Base-by-base conservation (phyloP, 2,797 vertebrate genomes). In the Leucoraja ocellata region DNA sequence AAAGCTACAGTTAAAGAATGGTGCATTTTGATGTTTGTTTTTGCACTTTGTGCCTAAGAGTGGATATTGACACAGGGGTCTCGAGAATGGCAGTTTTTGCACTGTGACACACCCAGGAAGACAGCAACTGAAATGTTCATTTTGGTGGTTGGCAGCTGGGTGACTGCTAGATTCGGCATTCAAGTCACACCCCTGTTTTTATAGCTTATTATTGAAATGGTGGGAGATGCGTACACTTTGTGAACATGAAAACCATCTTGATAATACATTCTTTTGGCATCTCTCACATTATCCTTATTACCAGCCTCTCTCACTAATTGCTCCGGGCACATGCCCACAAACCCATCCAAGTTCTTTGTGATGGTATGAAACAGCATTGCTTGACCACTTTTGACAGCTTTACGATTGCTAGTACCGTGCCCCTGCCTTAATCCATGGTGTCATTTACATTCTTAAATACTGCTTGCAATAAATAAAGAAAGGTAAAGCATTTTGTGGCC, bases 111-210 rank as follows among this genome's bases (percentile, higher is more conserved):
- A 11, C 90, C 90, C 90, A 92, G 68, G 90, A 92, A 92, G 90
- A 71, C 54, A 21, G 36, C 54, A 91, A 91, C 88, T 91, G 88
- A 71, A 91, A 91, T 68, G 73, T 91, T 91, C 88, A 91, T 73
- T 91, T 46, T 73, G 39, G 88, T 74, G 88, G 90, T 92, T 92
- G 90, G 23, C 71, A 92, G 71, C 68, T 16, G 25, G 46, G 25
- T 92, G 76, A 28, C 90, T 58, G 90, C 36, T 74, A 74, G n/a
- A 74, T 92, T 36, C 71, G 39, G 23, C 25, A 54, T 54, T 46
- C 25, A 74, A 92, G 90, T 46, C 90, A 92, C 90, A 92, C 71
- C 90, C 90, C 90, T 76, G 90, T 92, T 92, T 92, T 92, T 73
- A 92, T n/a, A 68, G 71, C 39, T 80, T 76, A 92, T 74, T 76